Evolutionary conservation across 2,888 invertebrate genomes (phyloP), one percentile per base, ranked within the genome.

Genomic region (Ornithoptera priamus): DNA sequence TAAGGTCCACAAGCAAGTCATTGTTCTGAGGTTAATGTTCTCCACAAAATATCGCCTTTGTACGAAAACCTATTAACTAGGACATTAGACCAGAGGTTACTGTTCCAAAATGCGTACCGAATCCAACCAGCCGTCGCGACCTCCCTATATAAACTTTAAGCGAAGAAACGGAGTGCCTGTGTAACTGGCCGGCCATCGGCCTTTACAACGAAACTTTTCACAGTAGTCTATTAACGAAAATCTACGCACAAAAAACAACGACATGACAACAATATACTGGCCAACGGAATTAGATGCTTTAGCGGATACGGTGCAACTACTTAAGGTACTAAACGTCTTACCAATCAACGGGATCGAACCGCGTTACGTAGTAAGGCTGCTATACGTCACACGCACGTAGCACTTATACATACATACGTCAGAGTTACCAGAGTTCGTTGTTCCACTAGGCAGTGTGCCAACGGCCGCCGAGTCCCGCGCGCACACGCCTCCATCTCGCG

Each of bases 361-460:
- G 72, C 72, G 67, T 73, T 74, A 85, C 88, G 88, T 86, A 87
- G 87, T 78, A 65, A 65, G 69, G n/a, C 64, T 80, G 59, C 70
- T 80, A 79, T 24, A 84, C 80, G 79, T 85, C 80, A 83, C 80
- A 79, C 80, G 67, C 60, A 70, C 70, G 70, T 70, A 70, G 66
- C 56, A 64, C 70, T 64, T 70, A 70, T 70, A 69, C 69, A 70
- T 70, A 78, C 77, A 79, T 78, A 82, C 85, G 87, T 86, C 86
- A 87, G 81, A 73, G 85, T 82, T 84, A 84, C 81, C 65, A 76
- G 84, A 89, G 92, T 88, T 91, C 92, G 85, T 91, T 87, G 92
- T 87, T 86, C 92, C 75, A 92, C 82, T 92, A 87, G 92, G 92
- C 92, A 92, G 83, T 92, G 81, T 91, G 92, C 92, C 92, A 92